Evolutionary conservation across 2,113 vertebrate genomes (phyloP), one percentile per base, ranked within the genome.

Genomic region (Turdus rufiventris): DNA sequence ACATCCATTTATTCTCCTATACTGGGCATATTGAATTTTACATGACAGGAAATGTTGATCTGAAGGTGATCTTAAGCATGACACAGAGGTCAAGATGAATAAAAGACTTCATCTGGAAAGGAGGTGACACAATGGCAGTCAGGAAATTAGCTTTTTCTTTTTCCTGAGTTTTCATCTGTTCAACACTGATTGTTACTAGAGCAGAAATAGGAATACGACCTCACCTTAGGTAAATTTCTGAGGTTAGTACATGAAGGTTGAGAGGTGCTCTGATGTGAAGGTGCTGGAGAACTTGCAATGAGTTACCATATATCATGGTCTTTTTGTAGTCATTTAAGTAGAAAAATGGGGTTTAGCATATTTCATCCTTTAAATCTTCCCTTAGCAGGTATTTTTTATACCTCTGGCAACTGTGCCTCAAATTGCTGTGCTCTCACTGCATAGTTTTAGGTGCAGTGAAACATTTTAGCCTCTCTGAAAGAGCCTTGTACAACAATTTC

Each of bases 361-460:
- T 87, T 93, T 93, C 54, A 89, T 74, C 57, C 77, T 63, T 92
- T 90, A 93, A 88, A 72, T 80, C 40, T 71, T 86, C 36, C 17
- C 19, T 81, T 58, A 33, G 36, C 36, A 50, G 61, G 16, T 82
- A 79, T 81, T 92, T 80, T 65, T 89, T 63, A 56, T 87, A 87
- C 25, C 57, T 89, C 48, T 84, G 43, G 40, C 73, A 77, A 50
- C 65, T 26, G 7, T 75, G n/a, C 24, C 62, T 86, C 5, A 0
- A 48, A 82, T 23, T 82, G 45, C 45, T 38, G 2, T 19, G 24
- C 12, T 1, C 3, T 80, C 19, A 16, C 17, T 82, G 20, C 36
- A 9, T 67, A 73, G 75, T 92, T 92, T 85, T 70, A 85, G 71
- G 62, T 45, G 48, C 77, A 93, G 50, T 65, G 80, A 93, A 86